Conservation (phyloP, 1,140 invertebrate species). For the Drosophila biarmipes region DNA sequence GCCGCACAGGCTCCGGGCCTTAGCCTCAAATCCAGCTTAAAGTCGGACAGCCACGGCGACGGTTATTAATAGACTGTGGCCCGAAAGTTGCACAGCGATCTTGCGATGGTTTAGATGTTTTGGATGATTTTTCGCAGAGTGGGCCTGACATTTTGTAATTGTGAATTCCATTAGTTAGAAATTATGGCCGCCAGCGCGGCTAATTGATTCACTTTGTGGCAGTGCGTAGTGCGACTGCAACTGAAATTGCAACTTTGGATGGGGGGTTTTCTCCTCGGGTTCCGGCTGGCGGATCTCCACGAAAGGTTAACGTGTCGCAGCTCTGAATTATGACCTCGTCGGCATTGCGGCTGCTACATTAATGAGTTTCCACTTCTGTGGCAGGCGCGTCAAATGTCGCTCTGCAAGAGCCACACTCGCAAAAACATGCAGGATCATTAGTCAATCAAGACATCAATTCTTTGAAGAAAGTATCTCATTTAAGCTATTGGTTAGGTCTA, state of each 20-base stretch:
- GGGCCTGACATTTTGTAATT: constrained; percentile 63
- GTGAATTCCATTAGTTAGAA: constrained; percentile 46
- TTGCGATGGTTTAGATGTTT: constrained; percentile 12
- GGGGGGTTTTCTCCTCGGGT: constrained; percentile 18
- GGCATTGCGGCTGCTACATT: constrained; percentile 60
- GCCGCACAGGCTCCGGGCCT: no score
- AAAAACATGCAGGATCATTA: not conserved
- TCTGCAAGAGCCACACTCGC: constrained; percentile 15
- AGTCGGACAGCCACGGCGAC: constrained; percentile 32
- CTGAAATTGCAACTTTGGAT: not conserved
- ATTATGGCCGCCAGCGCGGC: constrained; percentile 50
- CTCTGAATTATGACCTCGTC: constrained; percentile 70
- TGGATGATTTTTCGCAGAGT: constrained; percentile 3
- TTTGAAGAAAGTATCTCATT: no score
- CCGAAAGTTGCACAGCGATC: constrained; percentile 31
- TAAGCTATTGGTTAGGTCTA: not conserved
- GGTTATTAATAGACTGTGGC: constrained; percentile 61
- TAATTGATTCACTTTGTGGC: constrained; percentile 64
- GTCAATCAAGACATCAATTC: no score
- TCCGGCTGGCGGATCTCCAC: constrained; percentile 32
- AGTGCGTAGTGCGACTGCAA: constrained; percentile 47
- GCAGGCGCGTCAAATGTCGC: constrained; percentile 47
- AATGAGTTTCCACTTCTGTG: constrained; percentile 65
- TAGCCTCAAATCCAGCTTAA: constrained; percentile 4
- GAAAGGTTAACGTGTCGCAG: constrained; percentile 75